Percentiles rank a stretch among this genome's conserved stretches.
phyloP scores from a whole-genome alignment of 1,140 invertebrate genomes.

The Drosophila navojoa region DNA sequence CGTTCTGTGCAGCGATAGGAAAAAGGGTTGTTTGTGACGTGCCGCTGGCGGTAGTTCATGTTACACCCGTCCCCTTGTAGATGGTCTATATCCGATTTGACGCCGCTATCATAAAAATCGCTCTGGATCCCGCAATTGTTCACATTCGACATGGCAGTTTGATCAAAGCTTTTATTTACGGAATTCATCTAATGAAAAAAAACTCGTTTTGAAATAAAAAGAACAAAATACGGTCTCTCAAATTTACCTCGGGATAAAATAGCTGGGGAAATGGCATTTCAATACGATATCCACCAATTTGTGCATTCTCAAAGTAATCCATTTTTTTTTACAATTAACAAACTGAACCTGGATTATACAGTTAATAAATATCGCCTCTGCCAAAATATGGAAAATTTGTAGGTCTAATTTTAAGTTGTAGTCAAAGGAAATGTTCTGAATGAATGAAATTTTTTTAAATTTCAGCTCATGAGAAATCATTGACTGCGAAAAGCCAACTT shows the following conservation, averaged over 20 bases:
- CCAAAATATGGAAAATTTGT: constrained; percentile 5
- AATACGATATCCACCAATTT: constrained; percentile 6
- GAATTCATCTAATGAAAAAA: neutral
- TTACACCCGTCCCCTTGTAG: neutral
- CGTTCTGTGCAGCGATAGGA: constrained; percentile 32
- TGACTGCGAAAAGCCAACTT: neutral
- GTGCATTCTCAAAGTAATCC: constrained; percentile 1
- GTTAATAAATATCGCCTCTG: neutral
- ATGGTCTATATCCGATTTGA: neutral
- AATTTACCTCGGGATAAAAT: neutral
- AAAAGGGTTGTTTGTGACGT: constrained; percentile 8
- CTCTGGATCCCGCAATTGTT: neutral
- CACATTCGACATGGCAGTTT: neutral
- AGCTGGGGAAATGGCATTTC: constrained; percentile 1
- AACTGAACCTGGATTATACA: neutral
- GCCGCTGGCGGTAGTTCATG: neutral
- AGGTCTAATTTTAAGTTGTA: neutral
- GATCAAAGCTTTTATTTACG: neutral
- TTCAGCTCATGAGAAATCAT: too few species aligned
- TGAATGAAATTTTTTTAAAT: neutral
- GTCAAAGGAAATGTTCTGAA: neutral
- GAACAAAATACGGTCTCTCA: neutral
- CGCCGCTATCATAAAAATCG: neutral
- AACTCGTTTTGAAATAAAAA: neutral
- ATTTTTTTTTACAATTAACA: neutral